phyloP scores from a whole-genome alignment of 2,797 vertebrate species.

The Erethizon dorsatum region DNA sequence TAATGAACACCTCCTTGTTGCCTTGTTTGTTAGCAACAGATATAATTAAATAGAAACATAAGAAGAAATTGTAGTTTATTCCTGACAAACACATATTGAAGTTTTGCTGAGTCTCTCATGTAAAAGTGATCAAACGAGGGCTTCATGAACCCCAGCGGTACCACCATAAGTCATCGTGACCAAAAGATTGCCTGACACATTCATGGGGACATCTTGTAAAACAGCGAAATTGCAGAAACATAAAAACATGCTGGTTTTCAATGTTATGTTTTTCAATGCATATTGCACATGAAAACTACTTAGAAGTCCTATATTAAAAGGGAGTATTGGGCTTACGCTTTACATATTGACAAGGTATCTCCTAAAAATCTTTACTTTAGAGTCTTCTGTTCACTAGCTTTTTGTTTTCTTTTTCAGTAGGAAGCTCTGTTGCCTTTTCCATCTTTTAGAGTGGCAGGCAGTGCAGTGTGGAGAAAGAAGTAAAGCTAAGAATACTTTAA shows the following conservation, averaged over 20 bases:
- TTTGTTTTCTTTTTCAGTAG: conserved; percentile 37
- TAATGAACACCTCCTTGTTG: not conserved
- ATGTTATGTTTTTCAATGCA: conserved; percentile 17
- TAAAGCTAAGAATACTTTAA: not conserved
- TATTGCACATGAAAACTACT: not conserved
- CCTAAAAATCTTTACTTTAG: conserved; percentile 12
- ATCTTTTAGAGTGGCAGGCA: not conserved
- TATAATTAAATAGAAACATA: conserved; percentile 47
- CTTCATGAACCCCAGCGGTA: not conserved
- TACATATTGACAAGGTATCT: not conserved
- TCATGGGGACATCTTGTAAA: not conserved
- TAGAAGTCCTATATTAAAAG: conserved; percentile 23
- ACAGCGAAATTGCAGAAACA: not conserved
- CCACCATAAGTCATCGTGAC: not conserved
- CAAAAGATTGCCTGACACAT: conserved; percentile 18
- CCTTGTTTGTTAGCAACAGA: conserved; percentile 37
- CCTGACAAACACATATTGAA: conserved; percentile 33
- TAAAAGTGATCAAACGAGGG: conserved; percentile 34
- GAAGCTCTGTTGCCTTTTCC: not conserved
- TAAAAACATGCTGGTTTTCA: conserved; percentile 1
- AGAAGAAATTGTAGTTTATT: conserved; percentile 53
- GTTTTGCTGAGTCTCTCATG: not conserved
- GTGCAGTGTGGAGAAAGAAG: not conserved
- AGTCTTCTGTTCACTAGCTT: not conserved
- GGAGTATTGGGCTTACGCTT: not conserved